Evolutionary conservation across 2,113 vertebrate species (phyloP).

Genomic region (Sceloporus undulatus): DNA sequence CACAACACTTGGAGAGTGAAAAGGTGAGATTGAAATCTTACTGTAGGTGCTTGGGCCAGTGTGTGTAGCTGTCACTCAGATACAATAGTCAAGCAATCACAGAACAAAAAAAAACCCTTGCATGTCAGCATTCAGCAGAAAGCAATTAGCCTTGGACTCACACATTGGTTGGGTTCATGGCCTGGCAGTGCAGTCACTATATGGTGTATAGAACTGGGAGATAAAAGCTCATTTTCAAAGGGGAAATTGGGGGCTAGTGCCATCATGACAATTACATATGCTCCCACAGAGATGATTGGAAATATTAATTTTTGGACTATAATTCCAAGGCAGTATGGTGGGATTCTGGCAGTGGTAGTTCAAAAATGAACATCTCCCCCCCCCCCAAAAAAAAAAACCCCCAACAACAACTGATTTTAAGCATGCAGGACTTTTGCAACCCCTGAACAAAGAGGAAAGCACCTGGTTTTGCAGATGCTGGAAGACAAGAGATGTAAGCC

Average conservation of each 20-base stretch:
- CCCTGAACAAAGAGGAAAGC: background rate
- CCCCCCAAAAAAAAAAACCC: too few relatives aligned
- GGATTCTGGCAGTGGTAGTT: too few relatives aligned
- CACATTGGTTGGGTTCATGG: conserved; percentile 3
- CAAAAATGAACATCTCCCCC: too few relatives aligned
- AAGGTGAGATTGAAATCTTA: conserved; percentile 39
- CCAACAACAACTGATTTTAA: background rate
- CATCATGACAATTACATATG: background rate
- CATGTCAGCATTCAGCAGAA: conserved; percentile 24
- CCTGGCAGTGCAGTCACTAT: background rate
- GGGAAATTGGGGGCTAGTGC: conserved; percentile 10
- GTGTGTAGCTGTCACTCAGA: conserved; percentile 28
- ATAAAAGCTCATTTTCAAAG: conserved; percentile 35
- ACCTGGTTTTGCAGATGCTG: background rate
- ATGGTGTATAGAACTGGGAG: conserved; percentile 6
- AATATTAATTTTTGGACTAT: too few relatives aligned
- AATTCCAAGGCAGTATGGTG: too few relatives aligned
- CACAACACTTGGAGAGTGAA: background rate
- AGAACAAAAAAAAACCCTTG: background rate
- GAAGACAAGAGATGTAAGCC: background rate
- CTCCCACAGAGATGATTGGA: background rate
- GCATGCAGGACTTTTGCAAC: background rate
- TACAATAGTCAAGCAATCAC: conserved; percentile 25
- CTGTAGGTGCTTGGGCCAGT: conserved; percentile 12
- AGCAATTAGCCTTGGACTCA: conserved; percentile 37